phyloP scores from a whole-genome alignment of 1,140 invertebrate species.

The Eufriesea mexicana region DNA sequence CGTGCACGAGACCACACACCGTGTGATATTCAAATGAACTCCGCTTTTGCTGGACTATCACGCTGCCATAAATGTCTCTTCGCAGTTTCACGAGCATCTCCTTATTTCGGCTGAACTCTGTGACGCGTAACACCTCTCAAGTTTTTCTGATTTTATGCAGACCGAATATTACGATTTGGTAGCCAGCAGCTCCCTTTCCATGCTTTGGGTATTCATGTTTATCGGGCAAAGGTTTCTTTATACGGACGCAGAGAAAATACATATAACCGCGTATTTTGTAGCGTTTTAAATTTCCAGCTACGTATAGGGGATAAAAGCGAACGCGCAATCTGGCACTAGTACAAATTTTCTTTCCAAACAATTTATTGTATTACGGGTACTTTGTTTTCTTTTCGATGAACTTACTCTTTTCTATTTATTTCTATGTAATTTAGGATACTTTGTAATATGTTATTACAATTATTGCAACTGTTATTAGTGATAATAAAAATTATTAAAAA shows the following conservation, averaged over 20 bases:
- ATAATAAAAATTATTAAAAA: too few species aligned
- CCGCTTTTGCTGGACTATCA: conserved; percentile 55
- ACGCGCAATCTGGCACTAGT: background rate
- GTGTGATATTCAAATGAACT: conserved; percentile 70
- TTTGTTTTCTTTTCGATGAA: too few species aligned
- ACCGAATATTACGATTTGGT: conserved; percentile 20
- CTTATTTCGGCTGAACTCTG: conserved; percentile 46
- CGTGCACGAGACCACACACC: conserved; percentile 67
- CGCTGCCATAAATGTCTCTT: conserved; percentile 60
- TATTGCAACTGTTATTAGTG: too few species aligned
- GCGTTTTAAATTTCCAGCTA: too few species aligned
- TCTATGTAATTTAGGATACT: too few species aligned
- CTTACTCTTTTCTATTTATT: too few species aligned
- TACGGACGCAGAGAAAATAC: background rate
- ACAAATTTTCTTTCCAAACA: too few species aligned
- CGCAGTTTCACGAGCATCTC: conserved; percentile 59
- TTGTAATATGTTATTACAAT: too few species aligned
- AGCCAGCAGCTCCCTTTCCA: background rate
- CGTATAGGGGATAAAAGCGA: background rate
- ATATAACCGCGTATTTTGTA: background rate
- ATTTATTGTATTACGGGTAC: too few species aligned
- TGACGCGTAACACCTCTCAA: conserved; percentile 14
- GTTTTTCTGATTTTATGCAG: conserved; percentile 40
- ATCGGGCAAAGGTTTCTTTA: background rate
- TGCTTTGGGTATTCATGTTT: background rate